Evolutionary conservation across 2,113 vertebrate genomes (phyloP), one percentile per base, ranked within the genome.

Genomic region (Callaeas wilsoni): DNA sequence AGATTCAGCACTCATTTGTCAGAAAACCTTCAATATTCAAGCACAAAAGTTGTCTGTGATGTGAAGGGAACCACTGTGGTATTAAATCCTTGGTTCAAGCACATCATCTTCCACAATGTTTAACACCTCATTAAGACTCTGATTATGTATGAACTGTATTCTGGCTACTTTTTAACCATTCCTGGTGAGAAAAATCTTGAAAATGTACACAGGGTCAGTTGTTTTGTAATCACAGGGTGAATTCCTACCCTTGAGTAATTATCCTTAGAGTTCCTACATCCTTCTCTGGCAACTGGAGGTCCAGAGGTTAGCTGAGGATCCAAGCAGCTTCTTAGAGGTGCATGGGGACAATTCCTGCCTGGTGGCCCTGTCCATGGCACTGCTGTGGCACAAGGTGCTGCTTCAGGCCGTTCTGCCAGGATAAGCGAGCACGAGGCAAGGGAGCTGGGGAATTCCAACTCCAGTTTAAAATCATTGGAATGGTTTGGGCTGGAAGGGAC

Each of bases 101-200:
- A 71, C 47, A 65, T 52, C 39, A 33, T 65, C 90, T 93, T 93
- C 52, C 81, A 84, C 84, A 91, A 97, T 64, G 84, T 87, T 94
- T 96, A 94, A 95, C 93, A 60, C 81, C 68, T 85, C 92, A 63
- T 35, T 90, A 39, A 57, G 56, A 33, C 41, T 76, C 29, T 77
- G 88, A 37, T 69, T 89, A 82, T 26, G 73, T 78, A 93, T 80
- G 68, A 96, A 93, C 87, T 39, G 41, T n/a, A 57, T 92, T 84
- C 81, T 93, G 59, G 80, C 55, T 93, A 93, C 70, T 94, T 95
- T 97, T 96, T 96, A 97, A 97, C 94, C 29, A 30, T 83, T 94
- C 76, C 69, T 69, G 59, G 44, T 46, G 85, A 73, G 78, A 32
- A 91, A 96, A 84, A 84, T 59, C 46, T 25, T 41, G 39, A 86